A percentile compares a stretch with the other conserved stretches of the same genome.
Conservation (phyloP, 2,888 invertebrate genomes). For the Galeruca laticollis region DNA sequence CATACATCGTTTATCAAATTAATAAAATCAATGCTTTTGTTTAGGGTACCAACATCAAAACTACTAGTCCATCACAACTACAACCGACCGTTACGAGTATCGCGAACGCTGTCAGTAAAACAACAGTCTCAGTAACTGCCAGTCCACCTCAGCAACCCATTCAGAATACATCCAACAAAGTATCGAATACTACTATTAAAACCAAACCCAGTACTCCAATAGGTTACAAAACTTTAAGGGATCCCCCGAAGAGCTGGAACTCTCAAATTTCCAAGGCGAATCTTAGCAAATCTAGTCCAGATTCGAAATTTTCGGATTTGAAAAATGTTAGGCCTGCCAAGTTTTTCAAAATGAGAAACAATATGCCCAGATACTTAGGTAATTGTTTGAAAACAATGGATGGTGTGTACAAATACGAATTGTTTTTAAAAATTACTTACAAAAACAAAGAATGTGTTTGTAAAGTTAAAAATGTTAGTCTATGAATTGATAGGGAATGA, state of each 20-base stretch:
- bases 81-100: conserved; percentile 32
- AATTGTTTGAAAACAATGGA: conserved; percentile 25
- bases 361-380: conserved; percentile 68
- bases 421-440: no score
- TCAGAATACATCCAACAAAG: conserved; percentile 27
- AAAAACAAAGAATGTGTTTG: no score
- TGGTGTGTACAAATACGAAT: no score
- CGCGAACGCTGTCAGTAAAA: conserved; percentile 59
- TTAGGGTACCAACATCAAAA: conserved; percentile 10
- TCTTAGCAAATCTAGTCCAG: conserved; percentile 56
- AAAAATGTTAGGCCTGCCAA: conserved; percentile 67
- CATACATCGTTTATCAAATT: no score
- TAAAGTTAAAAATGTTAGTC: no score
- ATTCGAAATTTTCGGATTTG: conserved; percentile 53
- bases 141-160: conserved; percentile 27
- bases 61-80: conserved; percentile 29
- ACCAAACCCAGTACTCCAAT: conserved; percentile 62
- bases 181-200: conserved; percentile 51
- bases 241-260: conserved; percentile 74
- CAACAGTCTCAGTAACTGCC: conserved; percentile 50
- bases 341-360: conserved; percentile 71
- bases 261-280: conserved; percentile 70
- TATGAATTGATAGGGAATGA: no score
- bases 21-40: no score
- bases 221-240: conserved; percentile 72